phyloP scores from a whole-genome alignment of 2,888 invertebrate species.

The Azorinus chamasolen region DNA sequence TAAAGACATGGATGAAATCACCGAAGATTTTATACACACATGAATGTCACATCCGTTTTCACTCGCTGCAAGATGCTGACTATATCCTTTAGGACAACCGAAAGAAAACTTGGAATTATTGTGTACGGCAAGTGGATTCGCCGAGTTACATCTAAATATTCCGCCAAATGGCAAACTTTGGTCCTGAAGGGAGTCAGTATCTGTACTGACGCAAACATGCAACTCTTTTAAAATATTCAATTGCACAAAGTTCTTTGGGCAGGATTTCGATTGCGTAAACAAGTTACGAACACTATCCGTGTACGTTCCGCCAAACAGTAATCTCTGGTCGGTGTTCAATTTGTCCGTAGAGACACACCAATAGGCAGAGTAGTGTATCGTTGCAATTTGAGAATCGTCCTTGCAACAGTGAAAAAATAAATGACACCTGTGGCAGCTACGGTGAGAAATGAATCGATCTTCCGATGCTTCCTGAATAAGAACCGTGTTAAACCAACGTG shows the following conservation, averaged over 20 bases:
- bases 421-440: constrained; percentile 65
- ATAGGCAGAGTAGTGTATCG: constrained; percentile 67
- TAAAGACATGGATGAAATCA: constrained; percentile 67
- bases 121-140: constrained; percentile 69
- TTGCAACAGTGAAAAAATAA: constrained; percentile 64
- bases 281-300: constrained; percentile 66
- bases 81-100: constrained; percentile 77
- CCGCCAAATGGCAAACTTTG: constrained; percentile 78
- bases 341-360: constrained; percentile 76
- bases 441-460: constrained; percentile 20
- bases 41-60: constrained; percentile 76
- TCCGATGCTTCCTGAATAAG: constrained; percentile 60
- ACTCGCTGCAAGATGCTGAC: constrained; percentile 74
- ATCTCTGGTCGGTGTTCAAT: constrained; percentile 65
- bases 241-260: constrained; percentile 72
- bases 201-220: constrained; percentile 79
- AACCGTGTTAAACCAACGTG: constrained; percentile 68
- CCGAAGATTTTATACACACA: constrained; percentile 74
- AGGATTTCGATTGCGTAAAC: constrained; percentile 66
- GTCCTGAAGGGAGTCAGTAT: constrained; percentile 70
- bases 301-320: constrained; percentile 79
- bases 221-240: constrained; percentile 66
- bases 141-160: constrained; percentile 75
- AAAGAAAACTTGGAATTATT: constrained; percentile 61
- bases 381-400: constrained; percentile 45